A percentile compares a stretch with the other conserved stretches of the same genome.
These are phyloP conservation scores for Clanis bilineata DNA, from an alignment of 2,888 invertebrate species.

Conservation along the genomic window DNA sequence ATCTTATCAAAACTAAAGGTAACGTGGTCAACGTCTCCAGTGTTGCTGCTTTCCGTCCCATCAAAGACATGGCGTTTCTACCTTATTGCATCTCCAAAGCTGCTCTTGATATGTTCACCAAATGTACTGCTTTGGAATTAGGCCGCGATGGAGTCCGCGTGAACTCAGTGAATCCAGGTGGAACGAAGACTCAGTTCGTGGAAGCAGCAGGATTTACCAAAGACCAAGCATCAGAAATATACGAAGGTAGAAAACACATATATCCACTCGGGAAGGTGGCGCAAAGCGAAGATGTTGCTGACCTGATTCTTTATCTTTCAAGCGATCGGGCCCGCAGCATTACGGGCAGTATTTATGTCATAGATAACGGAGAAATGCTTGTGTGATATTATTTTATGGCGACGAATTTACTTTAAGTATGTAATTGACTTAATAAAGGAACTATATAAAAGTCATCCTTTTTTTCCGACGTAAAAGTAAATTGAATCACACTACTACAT, in stretches of 20 bases:
- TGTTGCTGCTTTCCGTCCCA: conserved; percentile 87
- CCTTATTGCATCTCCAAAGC: conserved; percentile 96
- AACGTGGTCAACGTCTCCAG: conserved; percentile 96
- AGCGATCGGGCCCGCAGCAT: conserved; percentile 93
- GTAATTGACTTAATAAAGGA: not conserved
- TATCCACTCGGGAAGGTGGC: conserved; percentile 95
- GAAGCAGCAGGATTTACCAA: conserved; percentile 87
- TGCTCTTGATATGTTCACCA: conserved; percentile 96
- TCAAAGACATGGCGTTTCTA: conserved; percentile 85
- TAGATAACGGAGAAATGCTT: conserved; percentile 73
- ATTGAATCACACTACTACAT: not conserved
- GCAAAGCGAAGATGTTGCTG: conserved; percentile 91
- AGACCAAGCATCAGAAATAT: conserved; percentile 83
- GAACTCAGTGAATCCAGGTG: conserved; percentile 97
- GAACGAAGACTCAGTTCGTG: conserved; percentile 86
- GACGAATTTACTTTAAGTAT: not conserved
- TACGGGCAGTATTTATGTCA: conserved; percentile 86
- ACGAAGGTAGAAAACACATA: conserved; percentile 89
- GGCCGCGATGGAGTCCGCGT: conserved; percentile 90
- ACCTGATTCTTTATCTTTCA: conserved; percentile 94
- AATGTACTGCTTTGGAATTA: conserved; percentile 92
- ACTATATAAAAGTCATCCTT: too few species aligned
- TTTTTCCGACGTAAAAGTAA: not conserved
- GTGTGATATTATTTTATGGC: conserved; percentile 36
- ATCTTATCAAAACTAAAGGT: conserved; percentile 90